Base-by-base conservation (phyloP, 2,888 invertebrate genomes). In the Lordiphosa fenestrarum region DNA sequence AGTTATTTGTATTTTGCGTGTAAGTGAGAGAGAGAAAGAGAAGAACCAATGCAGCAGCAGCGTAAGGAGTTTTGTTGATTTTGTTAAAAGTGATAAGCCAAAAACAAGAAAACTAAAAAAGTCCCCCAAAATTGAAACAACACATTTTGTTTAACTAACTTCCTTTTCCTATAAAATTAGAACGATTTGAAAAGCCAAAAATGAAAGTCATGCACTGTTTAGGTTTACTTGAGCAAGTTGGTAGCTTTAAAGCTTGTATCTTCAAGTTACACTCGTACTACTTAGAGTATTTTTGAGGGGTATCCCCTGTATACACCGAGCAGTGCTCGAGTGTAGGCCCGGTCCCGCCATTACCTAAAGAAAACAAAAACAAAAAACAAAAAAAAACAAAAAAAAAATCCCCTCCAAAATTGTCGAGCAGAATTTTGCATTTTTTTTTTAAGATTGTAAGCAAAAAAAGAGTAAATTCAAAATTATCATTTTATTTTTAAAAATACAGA, bases 371-470 rank as follows among this genome's bases (percentile, higher is more conserved):
- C 12, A 35, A 42, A 25, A 49, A 39, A 15, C 15, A 1, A 15
- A 57, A 15, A 56, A 53, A 39, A 57, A 15, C 53, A 53, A 39
- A 12, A 50, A 49, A 63, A 68, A 48, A 56, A 60, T 53, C 65
- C 53, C 58, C 50, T 60, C 19, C 46, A 56, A 64, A 76, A 50
- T 65, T 78, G 81, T 76, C 77, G 77, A 74, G 69, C 74, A 86
- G 86, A 87, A 86, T 86, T 88, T 88, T 88, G 88, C 87, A 88
- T 88, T 88, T 88, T 86, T 86, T 78, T 73, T 73, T 44, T 30
- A 30, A 66, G 71, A 73, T 82, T 68, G 21, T 41, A 66, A 69
- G 49, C 37, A 59, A 57, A 65, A 54, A 60, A 61, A 56, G 68
- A 12, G 59, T 15, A 42, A 50, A 53, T 47, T 41, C 42, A 15